Evolutionary conservation across 2,888 invertebrate genomes (phyloP), one percentile per base, ranked within the genome.

Genomic region (Dromius quadrimaculatus): DNA sequence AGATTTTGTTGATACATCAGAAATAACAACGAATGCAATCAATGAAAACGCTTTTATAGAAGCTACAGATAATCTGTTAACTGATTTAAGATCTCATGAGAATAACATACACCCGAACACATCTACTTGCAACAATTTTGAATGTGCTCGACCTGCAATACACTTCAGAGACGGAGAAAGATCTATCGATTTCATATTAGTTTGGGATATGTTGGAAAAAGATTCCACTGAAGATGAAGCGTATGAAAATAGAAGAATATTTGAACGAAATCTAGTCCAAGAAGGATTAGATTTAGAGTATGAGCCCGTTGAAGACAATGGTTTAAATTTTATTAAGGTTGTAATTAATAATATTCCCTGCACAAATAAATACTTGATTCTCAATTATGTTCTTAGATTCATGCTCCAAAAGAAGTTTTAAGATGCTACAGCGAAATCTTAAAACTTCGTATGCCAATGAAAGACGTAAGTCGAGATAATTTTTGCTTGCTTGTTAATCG

Each of bases 391-490:
- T 84, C 85, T 61, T 79, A 97, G 88, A 88, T 97, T 71, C 94
- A 96, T 82, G 93, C 94, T 0, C 94, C 97, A 0, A 83, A 88
- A 75, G 88, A 91, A 78, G 94, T 97, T 3, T 83, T 97, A 61
- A 87, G 91, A 75, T 87, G 94, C 76, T 97, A 97, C 83, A 90
- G 94, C 72, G 97, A 97, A 83, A 93, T 96, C 77, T 86, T 97
- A 76, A 96, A 97, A 81, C 85, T 97, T 19, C 87, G 95, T 79
- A 91, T 97, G 92, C 96, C 97, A 1, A 97, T 97, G 94, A 94
- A 92, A 87, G 92, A 91, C 86, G 89, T 93, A 79, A 78, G 78
- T 72, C n/a, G n/a, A n/a, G 13, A 13, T 71, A 11, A 69, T 68
- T 64, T 54, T 59, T 20, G n/a, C 23, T 36, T 8, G 15, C 15